These are phyloP conservation scores for Netelia fuscicornis DNA, from an alignment of 2,888 invertebrate species.

Conservation along the genomic window DNA sequence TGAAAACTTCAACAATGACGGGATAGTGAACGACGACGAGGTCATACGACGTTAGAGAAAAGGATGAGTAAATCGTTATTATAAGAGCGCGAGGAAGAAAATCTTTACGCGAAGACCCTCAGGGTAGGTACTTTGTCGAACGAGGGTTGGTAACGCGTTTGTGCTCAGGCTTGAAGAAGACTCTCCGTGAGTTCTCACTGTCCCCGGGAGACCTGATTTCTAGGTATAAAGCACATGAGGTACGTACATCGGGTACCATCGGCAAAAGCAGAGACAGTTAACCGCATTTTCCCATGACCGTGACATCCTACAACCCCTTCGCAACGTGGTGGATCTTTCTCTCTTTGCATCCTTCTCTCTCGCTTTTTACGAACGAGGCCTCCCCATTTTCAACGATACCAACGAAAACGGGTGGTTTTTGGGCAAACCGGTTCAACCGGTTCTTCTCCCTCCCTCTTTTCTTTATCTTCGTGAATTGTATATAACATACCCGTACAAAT, in stretches of 20 bases:
- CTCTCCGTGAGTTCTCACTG: slow-evolving; percentile 59
- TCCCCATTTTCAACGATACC: slow-evolving; percentile 33
- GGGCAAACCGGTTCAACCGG: slow-evolving; percentile 82
- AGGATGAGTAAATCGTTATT: slow-evolving; percentile 65
- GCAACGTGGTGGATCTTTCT: slow-evolving; percentile 36
- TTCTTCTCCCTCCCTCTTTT: slow-evolving; percentile 67
- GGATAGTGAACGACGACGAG: slow-evolving; percentile 54
- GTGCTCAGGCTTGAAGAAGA: slow-evolving; percentile 36
- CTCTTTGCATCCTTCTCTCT: not conserved
- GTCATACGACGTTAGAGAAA: slow-evolving; percentile 49
- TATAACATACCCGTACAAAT: slow-evolving; percentile 26
- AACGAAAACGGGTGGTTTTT: slow-evolving; percentile 79
- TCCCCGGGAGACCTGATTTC: slow-evolving; percentile 42
- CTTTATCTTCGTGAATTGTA: slow-evolving; percentile 30
- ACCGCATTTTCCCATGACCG: slow-evolving; percentile 82
- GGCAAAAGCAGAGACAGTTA: slow-evolving; percentile 75
- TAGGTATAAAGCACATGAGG: not conserved
- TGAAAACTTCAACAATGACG: slow-evolving; percentile 42
- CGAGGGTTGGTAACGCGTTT: slow-evolving; percentile 14
- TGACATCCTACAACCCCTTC: slow-evolving; percentile 67
- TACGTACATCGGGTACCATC: slow-evolving; percentile 42
- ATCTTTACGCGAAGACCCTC: slow-evolving; percentile 48
- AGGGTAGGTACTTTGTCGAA: slow-evolving; percentile 36
- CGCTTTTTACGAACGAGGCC: slow-evolving; percentile 3
- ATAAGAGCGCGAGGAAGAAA: slow-evolving; percentile 48